These are phyloP conservation scores for Athrips mouffetella DNA, from an alignment of 2,888 invertebrate genomes.

Conservation along the genomic window DNA sequence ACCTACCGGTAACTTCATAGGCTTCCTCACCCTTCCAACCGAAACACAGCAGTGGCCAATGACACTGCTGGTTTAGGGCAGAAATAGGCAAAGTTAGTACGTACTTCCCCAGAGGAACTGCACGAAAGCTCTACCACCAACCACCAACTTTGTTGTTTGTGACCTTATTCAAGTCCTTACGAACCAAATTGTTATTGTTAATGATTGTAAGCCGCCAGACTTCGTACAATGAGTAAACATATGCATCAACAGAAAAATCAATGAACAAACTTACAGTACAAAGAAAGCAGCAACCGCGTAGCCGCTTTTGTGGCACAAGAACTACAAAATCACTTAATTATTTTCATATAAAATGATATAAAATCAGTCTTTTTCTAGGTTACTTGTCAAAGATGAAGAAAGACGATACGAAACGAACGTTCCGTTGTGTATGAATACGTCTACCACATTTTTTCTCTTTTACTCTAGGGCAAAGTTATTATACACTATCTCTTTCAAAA, in stretches of 20 bases:
- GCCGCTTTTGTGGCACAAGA: conserved; percentile 4
- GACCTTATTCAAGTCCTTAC: too few relatives aligned
- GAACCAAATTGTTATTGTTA: too few relatives aligned
- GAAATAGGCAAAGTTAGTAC: too few relatives aligned
- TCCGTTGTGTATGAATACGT: not conserved
- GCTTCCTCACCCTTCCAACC: too few relatives aligned
- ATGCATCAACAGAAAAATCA: not conserved
- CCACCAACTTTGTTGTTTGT: too few relatives aligned
- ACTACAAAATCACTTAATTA: conserved; percentile 28
- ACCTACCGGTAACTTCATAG: too few relatives aligned
- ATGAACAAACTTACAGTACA: not conserved
- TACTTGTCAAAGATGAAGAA: conserved; percentile 48
- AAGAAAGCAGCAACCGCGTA: not conserved
- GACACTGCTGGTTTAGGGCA: too few relatives aligned
- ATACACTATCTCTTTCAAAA: not conserved
- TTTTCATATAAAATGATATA: conserved; percentile 44
- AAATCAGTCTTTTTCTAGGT: conserved; percentile 63
- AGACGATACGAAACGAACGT: conserved; percentile 4
- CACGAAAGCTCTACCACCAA: too few relatives aligned
- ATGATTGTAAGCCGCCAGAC: conserved; percentile 14
- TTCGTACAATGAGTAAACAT: not conserved
- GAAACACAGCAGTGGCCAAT: too few relatives aligned
- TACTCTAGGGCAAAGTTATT: not conserved
- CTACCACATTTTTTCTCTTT: not conserved
- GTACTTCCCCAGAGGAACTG: too few relatives aligned